Base-by-base conservation (phyloP, 2,888 invertebrate genomes). In the Aspidapion aeneum region DNA sequence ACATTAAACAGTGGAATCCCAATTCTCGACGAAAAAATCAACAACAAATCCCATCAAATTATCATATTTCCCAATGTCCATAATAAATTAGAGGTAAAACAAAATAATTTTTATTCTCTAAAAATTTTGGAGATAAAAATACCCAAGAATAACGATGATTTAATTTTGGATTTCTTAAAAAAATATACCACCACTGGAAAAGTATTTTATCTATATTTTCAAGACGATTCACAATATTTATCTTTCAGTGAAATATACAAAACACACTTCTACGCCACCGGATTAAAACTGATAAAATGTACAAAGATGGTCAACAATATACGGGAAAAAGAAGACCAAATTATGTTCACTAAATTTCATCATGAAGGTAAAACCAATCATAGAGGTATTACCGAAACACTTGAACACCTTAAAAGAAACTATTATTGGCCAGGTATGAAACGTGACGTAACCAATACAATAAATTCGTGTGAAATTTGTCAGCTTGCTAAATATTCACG, bases 381-480 rank as follows among this genome's bases (percentile, higher is more conserved):
- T n/a, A n/a, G n/a, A n/a, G n/a, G n/a, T n/a, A n/a, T n/a, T n/a
- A n/a, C n/a, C n/a, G n/a, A n/a, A n/a, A n/a, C n/a, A n/a, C n/a
- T n/a, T n/a, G n/a, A n/a, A n/a, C n/a, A n/a, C n/a, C n/a, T n/a
- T n/a, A n/a, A n/a, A n/a, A n/a, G n/a, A n/a, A n/a, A 52, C 17
- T 62, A 58, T 52, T 58, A 62, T 58, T 62, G 62, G 58, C 52
- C 51, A 21, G 51, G 35, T 16, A 58, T 62, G 57, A 35, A 58
- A 56, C 49, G n/a, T n/a, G n/a, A n/a, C n/a, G n/a, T n/a, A n/a
- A n/a, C n/a, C n/a, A n/a, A n/a, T n/a, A n/a, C n/a, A n/a, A 57
- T 48, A n/a, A n/a, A n/a, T n/a, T n/a, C n/a, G n/a, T n/a, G n/a
- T n/a, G n/a, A n/a, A n/a, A n/a, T n/a, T n/a, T n/a, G n/a, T n/a